Conservation (phyloP, 1,140 invertebrate species). For the Ceratoteleas bidentatus region DNA sequence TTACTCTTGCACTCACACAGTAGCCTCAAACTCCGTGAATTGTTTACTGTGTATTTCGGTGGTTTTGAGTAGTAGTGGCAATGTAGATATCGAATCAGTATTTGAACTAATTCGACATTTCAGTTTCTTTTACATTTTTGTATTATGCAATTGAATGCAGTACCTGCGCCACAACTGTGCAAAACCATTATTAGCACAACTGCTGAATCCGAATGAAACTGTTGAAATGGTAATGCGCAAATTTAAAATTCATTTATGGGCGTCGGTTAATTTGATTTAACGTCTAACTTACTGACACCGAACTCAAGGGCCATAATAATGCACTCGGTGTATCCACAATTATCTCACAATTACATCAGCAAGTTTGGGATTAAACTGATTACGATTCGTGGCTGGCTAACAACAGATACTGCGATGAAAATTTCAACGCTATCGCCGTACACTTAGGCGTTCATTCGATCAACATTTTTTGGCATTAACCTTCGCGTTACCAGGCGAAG, state of each 20-base stretch:
- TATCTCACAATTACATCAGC: conserved; percentile 28
- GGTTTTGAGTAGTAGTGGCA: too few species aligned
- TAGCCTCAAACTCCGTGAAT: too few species aligned
- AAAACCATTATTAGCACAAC: too few species aligned
- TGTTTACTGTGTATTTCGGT: too few species aligned
- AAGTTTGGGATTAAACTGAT: conserved; percentile 29
- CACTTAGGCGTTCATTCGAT: too few species aligned
- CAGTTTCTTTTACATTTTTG: not conserved
- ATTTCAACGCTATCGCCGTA: not conserved
- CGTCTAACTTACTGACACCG: conserved; percentile 21
- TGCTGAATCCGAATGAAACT: not conserved
- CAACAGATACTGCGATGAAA: conserved; percentile 3
- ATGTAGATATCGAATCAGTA: too few species aligned
- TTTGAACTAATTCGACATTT: not conserved
- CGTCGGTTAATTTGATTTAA: conserved; percentile 25
- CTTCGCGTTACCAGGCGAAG: too few species aligned
- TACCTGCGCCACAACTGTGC: not conserved
- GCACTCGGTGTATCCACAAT: conserved; percentile 15
- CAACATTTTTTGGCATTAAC: too few species aligned
- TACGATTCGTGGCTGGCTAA: conserved; percentile 11
- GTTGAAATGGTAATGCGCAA: conserved; percentile 1
- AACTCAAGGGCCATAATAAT: conserved; percentile 18
- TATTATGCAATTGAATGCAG: not conserved
- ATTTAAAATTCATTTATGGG: conserved; percentile 15
- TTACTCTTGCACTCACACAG: too few species aligned